Evolutionary conservation across 2,888 invertebrate genomes (phyloP), one percentile per base, ranked within the genome.

Genomic region (Diaphora mendica): DNA sequence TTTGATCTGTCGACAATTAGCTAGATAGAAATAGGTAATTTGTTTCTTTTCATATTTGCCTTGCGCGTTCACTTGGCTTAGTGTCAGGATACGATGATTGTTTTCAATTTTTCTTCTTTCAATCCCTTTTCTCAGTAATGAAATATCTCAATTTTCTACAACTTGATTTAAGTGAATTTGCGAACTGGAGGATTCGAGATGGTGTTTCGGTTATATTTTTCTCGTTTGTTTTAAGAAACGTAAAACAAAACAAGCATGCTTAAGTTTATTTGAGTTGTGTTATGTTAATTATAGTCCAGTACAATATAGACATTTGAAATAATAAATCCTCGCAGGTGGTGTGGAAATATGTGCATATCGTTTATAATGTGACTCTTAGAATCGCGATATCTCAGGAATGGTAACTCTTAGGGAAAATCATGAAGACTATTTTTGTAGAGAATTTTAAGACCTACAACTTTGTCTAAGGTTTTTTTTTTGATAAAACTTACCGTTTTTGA

Each of bases 1-100:
- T 92, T 93, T 94, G 93, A 95, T 94, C 94, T 90, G 89, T 85
- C 89, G 90, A 92, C 94, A 95, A 95, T 95, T 95, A 95, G 94
- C 91, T 86, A 83, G 91, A 91, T 91, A 91, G 89, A 92, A 55
- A 55, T 55, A n/a, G 90, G 92, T 95, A 93, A 94, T 94, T 94
- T 94, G 91, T 92, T 94, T 91, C 89, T 91, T 92, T 90, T 87
- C 87, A 87, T 87, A 85, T 90, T 90, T 87, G 86, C 87, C 78
- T 81, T 87, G 85, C 83, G 77, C 82, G 82, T 85, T 88, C 91
- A 90, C 90, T 92, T 89, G 90, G 90, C 90, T 92, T 91, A 91
- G 87, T 88, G 89, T 89, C 91, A 91, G 91, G 89, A 91, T 91
- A 87, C 87, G 88, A 91, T 91, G 90, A 93, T 94, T 94, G 91